phyloP scores from a whole-genome alignment of 2,113 vertebrate genomes.

The Corythornis cristatus region DNA sequence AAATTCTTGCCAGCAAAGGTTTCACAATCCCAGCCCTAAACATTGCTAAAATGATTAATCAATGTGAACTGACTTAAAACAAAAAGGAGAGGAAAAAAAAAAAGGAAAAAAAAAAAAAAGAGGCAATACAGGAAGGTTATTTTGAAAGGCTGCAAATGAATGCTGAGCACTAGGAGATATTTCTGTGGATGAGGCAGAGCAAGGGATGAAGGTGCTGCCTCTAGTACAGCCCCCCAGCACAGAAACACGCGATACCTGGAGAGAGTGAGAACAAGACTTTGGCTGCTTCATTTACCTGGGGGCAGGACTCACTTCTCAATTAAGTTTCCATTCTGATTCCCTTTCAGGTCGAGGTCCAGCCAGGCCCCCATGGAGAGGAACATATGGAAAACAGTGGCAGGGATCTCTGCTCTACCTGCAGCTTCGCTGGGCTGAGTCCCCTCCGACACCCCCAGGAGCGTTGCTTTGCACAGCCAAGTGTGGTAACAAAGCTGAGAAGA shows the following conservation, averaged over 20 bases:
- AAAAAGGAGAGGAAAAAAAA: neutral
- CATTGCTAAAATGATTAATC: conserved; percentile 45
- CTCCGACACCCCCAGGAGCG: neutral
- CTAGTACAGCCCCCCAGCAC: neutral
- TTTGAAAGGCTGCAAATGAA: neutral
- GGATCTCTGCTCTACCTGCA: neutral
- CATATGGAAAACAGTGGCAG: conserved; percentile 5
- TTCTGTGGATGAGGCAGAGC: neutral
- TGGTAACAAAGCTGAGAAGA: neutral
- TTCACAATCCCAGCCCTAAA: conserved; percentile 47
- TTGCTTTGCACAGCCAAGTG: neutral
- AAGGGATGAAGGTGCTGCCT: neutral
- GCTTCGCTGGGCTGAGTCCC: neutral
- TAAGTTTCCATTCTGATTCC: neutral
- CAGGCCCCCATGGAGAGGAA: neutral
- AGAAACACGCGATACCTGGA: neutral
- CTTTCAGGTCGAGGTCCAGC: conserved; percentile 3
- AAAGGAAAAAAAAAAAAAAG: neutral
- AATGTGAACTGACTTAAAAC: neutral
- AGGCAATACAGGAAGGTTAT: neutral
- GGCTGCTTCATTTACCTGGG: neutral
- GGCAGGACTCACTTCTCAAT: neutral
- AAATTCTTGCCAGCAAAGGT: conserved; percentile 56
- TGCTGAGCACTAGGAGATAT: neutral
- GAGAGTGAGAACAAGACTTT: neutral